A percentile compares a stretch with the other conserved stretches of the same genome.
phyloP scores from a whole-genome alignment of 2,888 invertebrate species.

The Melieria picta region DNA sequence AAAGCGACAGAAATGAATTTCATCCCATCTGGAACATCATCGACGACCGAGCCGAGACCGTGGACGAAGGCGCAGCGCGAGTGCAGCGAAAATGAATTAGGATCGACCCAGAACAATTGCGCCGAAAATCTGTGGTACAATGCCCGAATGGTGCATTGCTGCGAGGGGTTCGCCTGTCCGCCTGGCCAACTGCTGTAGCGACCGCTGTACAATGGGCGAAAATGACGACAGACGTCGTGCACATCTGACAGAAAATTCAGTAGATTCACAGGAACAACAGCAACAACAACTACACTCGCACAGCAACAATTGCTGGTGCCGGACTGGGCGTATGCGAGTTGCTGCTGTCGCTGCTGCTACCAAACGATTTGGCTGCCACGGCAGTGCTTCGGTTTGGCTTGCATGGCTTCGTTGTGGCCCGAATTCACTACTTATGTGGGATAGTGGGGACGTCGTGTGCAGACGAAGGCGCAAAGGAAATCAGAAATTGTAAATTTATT shows the following conservation, averaged over 20 bases:
- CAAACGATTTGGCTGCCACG: no score
- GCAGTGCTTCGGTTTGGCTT: neutral
- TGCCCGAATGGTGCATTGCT: constrained; percentile 9
- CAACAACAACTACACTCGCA: no score
- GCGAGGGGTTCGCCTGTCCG: neutral
- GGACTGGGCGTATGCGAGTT: neutral
- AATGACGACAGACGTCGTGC: neutral
- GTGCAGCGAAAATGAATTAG: constrained; percentile 8
- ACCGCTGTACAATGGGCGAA: no score
- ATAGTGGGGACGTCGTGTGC: neutral
- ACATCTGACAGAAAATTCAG: constrained; percentile 30
- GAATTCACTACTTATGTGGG: neutral
- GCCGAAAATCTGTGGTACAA: neutral
- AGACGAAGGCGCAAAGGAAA: constrained; percentile 13
- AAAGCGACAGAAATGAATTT: neutral
- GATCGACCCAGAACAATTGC: constrained; percentile 21
- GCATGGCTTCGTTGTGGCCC: constrained; percentile 13
- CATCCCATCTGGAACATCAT: no score
- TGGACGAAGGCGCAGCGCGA: neutral
- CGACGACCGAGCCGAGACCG: no score
- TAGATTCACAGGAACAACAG: no score
- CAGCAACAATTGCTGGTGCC: no score
- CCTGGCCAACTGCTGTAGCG: neutral
- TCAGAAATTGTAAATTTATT: constrained; percentile 45
- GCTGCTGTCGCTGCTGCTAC: no score